phyloP scores from a whole-genome alignment of 2,113 vertebrate genomes.

The Prionailurus viverrinus region DNA sequence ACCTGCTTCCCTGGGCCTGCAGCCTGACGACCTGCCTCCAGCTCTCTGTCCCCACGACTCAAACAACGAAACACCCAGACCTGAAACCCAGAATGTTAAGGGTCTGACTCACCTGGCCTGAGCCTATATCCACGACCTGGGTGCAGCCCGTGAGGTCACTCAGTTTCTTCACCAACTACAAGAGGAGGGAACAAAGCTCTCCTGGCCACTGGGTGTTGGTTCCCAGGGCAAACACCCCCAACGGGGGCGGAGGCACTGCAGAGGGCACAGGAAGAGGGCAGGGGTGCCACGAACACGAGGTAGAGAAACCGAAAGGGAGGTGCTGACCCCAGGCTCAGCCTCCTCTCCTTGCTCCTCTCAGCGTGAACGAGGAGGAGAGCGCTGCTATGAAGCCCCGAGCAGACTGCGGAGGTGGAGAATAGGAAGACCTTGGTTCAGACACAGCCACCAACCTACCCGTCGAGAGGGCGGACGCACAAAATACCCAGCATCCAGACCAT shows the following conservation, averaged over 20 bases:
- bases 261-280: not conserved
- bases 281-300: not conserved
- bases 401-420: not conserved
- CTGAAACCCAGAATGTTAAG: not conserved
- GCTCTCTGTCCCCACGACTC: not conserved
- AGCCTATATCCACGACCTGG: slow-evolving; percentile 94
- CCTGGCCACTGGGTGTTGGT: not conserved
- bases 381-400: not conserved
- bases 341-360: not conserved
- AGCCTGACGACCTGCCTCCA: not conserved
- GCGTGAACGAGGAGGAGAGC: not conserved
- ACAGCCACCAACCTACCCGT: not conserved
- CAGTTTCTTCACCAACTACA: slow-evolving; percentile 91
- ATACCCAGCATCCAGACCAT: rapidly evolving
- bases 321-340: not conserved
- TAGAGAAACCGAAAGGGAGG: not conserved
- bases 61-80: not conserved
- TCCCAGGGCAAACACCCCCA: not conserved
- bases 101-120: slow-evolving; percentile 92
- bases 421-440: not conserved
- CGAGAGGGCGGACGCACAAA: not conserved
- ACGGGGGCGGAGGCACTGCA: not conserved
- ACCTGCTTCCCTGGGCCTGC: not conserved
- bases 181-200: slow-evolving; percentile 1
- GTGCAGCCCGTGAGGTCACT: slow-evolving; percentile 89